Evolutionary conservation across 1,140 invertebrate genomes (phyloP).

Genomic region (Sipha flava): DNA sequence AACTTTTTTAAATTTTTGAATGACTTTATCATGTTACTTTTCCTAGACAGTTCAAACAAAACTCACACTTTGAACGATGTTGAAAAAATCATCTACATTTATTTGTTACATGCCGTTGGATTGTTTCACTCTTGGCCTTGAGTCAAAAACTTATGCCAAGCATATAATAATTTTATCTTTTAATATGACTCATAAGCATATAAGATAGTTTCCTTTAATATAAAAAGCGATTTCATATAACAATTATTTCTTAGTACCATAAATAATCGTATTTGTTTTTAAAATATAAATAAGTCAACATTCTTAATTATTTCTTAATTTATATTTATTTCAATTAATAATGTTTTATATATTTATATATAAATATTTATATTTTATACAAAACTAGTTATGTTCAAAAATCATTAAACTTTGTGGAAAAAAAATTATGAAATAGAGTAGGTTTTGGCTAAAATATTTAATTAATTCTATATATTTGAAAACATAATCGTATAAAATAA

Average conservation of each 20-base stretch:
- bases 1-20: background rate
- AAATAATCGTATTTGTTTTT: too few species aligned
- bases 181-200: background rate
- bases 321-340: too few species aligned
- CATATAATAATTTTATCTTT: constrained; percentile 15
- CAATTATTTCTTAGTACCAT: background rate
- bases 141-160: constrained; percentile 29
- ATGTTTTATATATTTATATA: too few species aligned
- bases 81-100: background rate
- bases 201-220: background rate
- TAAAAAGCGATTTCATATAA: background rate
- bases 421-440: too few species aligned
- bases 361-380: too few species aligned
- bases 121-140: constrained; percentile 20
- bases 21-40: background rate
- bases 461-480: too few species aligned
- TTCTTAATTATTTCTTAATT: too few species aligned
- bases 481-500: too few species aligned
- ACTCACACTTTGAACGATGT: background rate
- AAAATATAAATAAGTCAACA: too few species aligned
- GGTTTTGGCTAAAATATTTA: too few species aligned
- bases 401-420: too few species aligned
- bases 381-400: too few species aligned
- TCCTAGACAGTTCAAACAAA: background rate
- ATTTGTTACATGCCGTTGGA: constrained; percentile 14